These are phyloP conservation scores for Ivindomyrus marchei DNA, from an alignment of 2,113 vertebrate genomes.

Conservation along the genomic window DNA sequence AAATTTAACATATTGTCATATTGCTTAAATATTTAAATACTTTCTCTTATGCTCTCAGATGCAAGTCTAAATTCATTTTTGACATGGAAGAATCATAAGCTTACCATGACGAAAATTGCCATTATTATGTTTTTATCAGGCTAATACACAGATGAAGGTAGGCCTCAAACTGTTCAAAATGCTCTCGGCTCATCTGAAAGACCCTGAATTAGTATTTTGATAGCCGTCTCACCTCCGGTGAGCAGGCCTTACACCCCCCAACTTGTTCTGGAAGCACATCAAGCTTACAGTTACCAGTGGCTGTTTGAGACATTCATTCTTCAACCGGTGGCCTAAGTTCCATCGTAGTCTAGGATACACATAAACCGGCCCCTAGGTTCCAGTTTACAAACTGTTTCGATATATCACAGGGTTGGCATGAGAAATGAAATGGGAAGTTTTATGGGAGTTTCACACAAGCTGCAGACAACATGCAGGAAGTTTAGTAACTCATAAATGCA, in stretches of 20 bases:
- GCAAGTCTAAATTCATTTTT: not conserved
- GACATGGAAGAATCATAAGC: not conserved
- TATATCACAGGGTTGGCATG: not conserved
- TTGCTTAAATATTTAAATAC: not conserved
- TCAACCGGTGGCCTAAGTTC: slow-evolving; percentile 22
- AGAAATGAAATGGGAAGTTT: not conserved
- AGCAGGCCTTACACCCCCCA: too few relatives aligned
- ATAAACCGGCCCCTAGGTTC: not conserved
- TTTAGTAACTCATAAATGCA: not conserved
- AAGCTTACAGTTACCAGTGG: slow-evolving; percentile 55
- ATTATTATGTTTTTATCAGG: not conserved
- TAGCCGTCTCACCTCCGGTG: too few relatives aligned
- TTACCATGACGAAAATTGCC: not conserved
- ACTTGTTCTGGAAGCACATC: slow-evolving; percentile 40
- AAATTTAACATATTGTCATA: not conserved
- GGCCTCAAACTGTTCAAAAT: not conserved
- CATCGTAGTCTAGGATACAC: not conserved
- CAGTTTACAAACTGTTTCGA: not conserved
- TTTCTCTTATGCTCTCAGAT: not conserved
- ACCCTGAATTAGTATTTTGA: too few relatives aligned
- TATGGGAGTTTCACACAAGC: not conserved
- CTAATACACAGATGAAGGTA: not conserved
- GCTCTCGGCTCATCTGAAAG: too few relatives aligned
- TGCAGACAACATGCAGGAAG: not conserved
- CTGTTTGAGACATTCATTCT: slow-evolving; percentile 49